Percentiles rank a stretch among this genome's conserved stretches.
Evolutionary conservation across 2,888 invertebrate species (phyloP).

Genomic region (Synanthedon vespiformis): DNA sequence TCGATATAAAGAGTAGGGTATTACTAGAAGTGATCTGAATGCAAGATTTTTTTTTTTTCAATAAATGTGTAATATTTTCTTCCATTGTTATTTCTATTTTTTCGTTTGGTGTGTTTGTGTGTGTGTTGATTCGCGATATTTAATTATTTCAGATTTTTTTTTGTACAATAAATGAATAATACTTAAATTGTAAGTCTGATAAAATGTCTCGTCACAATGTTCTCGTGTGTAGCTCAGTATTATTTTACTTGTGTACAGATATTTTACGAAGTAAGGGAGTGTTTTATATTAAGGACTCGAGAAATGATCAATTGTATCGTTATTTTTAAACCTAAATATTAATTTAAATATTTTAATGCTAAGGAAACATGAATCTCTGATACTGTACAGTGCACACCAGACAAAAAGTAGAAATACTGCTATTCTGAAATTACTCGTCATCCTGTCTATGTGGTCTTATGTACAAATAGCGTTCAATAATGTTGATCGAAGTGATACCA

Average conservation of each 20-base stretch:
- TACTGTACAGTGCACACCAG: constrained; percentile 29
- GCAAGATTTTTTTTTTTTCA: constrained; percentile 14
- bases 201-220: constrained; percentile 7
- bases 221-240: constrained; percentile 9
- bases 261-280: background rate
- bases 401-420: constrained; percentile 35
- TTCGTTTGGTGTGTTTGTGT: constrained; percentile 44
- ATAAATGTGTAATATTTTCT: constrained; percentile 9
- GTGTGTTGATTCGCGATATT: constrained; percentile 13
- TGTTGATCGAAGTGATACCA: constrained; percentile 46
- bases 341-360: background rate
- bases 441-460: constrained; percentile 30
- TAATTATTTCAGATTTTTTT: background rate
- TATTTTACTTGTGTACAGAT: constrained; percentile 3
- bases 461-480: constrained; percentile 56
- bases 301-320: too few species aligned
- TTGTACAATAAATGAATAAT: too few species aligned
- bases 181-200: constrained; percentile 2
- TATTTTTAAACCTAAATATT: too few species aligned
- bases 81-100: constrained; percentile 29
- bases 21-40: constrained; percentile 30
- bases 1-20: constrained; percentile 22
- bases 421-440: background rate
- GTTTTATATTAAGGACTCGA: background rate
- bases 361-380: background rate